Percentiles rank a stretch among this genome's conserved stretches.
phyloP scores from a whole-genome alignment of 2,113 vertebrate species.

The Psephotus haematonotus region DNA sequence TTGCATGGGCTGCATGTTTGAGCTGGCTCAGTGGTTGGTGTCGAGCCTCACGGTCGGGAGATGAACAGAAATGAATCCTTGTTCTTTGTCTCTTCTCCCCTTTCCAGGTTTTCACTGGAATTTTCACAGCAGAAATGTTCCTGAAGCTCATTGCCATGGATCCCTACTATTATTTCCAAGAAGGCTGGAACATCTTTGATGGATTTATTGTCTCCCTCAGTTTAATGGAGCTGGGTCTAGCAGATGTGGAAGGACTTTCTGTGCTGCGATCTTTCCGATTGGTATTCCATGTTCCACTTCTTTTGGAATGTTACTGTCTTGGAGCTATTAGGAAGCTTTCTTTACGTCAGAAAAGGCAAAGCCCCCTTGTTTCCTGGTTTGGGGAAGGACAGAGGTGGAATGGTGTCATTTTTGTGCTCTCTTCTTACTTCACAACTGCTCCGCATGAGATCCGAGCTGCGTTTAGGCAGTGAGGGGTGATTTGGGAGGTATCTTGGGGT shows the following conservation, averaged over 20 bases:
- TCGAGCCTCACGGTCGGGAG: neutral
- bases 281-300: constrained; percentile 77
- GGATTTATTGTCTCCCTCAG: constrained; percentile 97
- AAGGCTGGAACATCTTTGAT: constrained; percentile 99
- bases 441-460: fast-evolving
- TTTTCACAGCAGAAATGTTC: constrained; percentile 98
- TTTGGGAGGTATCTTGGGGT: neutral
- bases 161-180: constrained; percentile 99
- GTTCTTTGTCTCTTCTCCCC: neutral
- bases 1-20: neutral
- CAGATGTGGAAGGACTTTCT: constrained; percentile 95
- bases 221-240: constrained; percentile 92
- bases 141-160: constrained; percentile 98
- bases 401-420: neutral
- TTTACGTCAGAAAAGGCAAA: neutral
- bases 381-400: no score
- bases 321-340: neutral
- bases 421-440: neutral
- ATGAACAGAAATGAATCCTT: fast-evolving
- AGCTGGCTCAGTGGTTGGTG: neutral
- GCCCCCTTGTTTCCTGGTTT: neutral
- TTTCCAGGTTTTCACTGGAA: constrained; percentile 93
- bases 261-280: constrained; percentile 98
- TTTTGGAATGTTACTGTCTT: neutral
- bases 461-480: neutral